phyloP scores from a whole-genome alignment of 2,113 vertebrate genomes.

The Nycticebus coucang region DNA sequence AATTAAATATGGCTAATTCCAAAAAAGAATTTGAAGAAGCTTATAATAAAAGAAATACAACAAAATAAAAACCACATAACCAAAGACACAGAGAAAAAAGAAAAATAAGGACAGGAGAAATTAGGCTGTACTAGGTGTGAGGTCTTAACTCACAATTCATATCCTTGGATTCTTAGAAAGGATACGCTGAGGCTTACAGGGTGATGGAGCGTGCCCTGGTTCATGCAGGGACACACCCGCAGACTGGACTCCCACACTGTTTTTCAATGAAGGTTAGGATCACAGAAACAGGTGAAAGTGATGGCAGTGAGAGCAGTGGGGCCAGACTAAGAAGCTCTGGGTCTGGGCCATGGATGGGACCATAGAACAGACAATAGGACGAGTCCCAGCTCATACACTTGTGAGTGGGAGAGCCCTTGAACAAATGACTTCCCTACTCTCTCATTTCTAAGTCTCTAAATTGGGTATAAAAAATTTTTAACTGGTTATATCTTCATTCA shows the following conservation, averaged over 20 bases:
- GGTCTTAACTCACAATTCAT: background rate
- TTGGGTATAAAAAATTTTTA: background rate
- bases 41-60: conserved; percentile 7
- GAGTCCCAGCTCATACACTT: background rate
- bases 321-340: background rate
- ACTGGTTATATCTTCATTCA: background rate
- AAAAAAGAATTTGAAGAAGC: background rate
- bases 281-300: background rate
- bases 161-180: background rate
- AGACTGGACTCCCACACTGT: background rate
- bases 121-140: background rate
- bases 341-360: background rate
- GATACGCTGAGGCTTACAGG: background rate
- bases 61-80: background rate
- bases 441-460: background rate
- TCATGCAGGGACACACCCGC: background rate
- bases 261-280: background rate
- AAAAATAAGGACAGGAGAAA: conserved; percentile 3
- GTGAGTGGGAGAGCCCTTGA: background rate
- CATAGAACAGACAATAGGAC: background rate
- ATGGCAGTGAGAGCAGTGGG: background rate
- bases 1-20: background rate
- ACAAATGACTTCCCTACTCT: background rate
- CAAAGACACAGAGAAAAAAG: background rate
- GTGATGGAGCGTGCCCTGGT: background rate